Base-by-base conservation (phyloP, 2,888 invertebrate genomes). In the Anthophora plumipes region DNA sequence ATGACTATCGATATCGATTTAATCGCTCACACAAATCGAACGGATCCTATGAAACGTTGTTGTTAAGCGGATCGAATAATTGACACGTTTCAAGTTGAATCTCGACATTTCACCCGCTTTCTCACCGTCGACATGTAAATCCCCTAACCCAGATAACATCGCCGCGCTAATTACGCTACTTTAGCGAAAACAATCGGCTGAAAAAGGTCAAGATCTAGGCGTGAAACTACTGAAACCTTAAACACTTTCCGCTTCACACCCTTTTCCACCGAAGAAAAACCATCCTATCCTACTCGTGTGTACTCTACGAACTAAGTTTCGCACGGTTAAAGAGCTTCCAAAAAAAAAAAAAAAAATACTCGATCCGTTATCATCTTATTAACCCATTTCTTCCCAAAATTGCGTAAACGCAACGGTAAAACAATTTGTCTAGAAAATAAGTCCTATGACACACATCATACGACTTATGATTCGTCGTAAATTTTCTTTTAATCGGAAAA, bases 291-390 rank as follows among this genome's bases (percentile, higher is more conserved):
- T 64, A 1, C 14, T 20, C 39, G 20, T n/a, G n/a, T n/a, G n/a
- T n/a, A n/a, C n/a, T n/a, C n/a, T n/a, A n/a, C n/a, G n/a, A n/a
- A 67, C 75, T 70, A 69, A 63, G 85, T 84, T 84, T 84, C 84
- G 81, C 84, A 84, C 78, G 82, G 60, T 75, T 78, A 76, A 77
- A 14, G 59, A 74, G 59, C 57, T 59, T 60, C 76, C n/a, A n/a
- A n/a, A n/a, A n/a, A n/a, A n/a, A n/a, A n/a, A n/a, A n/a, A n/a
- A 78, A 84, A 61, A 71, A 69, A 57, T 67, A 75, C 69, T 67
- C 77, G 75, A 76, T 82, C 82, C 75, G 75, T 48, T 84, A n/a
- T n/a, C n/a, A n/a, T n/a, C n/a, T n/a, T n/a, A n/a, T n/a, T n/a
- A n/a, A n/a, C n/a, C n/a, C n/a, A n/a, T n/a, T n/a, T n/a, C n/a